phyloP scores from a whole-genome alignment of 2,888 invertebrate species.

The Drosophila kambysellisi region DNA sequence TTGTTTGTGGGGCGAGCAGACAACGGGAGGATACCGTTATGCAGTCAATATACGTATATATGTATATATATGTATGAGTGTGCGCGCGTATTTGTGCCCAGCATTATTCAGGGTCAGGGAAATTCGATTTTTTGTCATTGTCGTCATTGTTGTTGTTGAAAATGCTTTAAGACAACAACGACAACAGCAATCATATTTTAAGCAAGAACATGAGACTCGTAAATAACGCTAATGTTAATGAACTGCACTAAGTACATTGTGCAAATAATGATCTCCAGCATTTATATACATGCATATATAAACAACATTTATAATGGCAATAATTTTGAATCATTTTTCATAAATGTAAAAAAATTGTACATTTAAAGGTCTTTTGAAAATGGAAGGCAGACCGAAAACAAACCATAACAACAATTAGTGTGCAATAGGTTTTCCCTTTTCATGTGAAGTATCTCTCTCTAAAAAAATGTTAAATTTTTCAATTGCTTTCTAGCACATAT shows the following conservation, averaged over 20 bases:
- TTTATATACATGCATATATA: neutral
- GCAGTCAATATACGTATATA: slow-evolving; percentile 34
- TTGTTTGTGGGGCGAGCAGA: slow-evolving; percentile 39
- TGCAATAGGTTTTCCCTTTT: neutral
- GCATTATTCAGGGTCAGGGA: slow-evolving; percentile 83
- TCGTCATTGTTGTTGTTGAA: slow-evolving; percentile 21
- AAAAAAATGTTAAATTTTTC: neutral
- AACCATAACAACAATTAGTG: neutral
- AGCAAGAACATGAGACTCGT: slow-evolving; percentile 19
- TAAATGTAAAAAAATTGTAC: neutral
- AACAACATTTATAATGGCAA: neutral
- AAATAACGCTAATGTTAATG: slow-evolving; percentile 47
- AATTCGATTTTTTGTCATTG: slow-evolving; percentile 78
- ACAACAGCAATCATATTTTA: slow-evolving; percentile 44
- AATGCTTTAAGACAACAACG: slow-evolving; percentile 43
- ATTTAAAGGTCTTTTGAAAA: neutral
- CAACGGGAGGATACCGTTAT: slow-evolving; percentile 68
- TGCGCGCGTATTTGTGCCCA: slow-evolving; percentile 54
- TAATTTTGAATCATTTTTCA: neutral
- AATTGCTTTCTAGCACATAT: neutral
- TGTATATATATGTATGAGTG: neutral
- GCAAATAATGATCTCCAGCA: neutral
- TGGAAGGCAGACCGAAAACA: neutral
- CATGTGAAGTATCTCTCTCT: neutral
- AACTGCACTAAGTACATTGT: slow-evolving; percentile 35